Conservation (phyloP, 2,113 vertebrate species). For the Chlorodrepanis virens region DNA sequence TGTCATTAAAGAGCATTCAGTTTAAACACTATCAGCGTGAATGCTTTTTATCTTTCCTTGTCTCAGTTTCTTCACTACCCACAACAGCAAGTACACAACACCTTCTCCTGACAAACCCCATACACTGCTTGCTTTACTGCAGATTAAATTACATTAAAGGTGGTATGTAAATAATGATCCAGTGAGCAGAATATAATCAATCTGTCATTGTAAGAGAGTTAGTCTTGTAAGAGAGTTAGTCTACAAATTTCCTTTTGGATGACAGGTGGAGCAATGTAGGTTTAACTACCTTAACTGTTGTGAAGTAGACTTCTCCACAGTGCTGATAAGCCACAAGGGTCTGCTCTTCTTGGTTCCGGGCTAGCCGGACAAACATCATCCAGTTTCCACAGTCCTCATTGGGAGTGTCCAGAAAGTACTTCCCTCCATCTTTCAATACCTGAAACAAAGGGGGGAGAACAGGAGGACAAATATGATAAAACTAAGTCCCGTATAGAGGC, state of each 20-base stretch:
- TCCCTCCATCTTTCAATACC: conserved; percentile 64
- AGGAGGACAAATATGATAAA: not conserved
- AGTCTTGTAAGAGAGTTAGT: not conserved
- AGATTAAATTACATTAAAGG: not conserved
- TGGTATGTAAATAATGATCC: not conserved
- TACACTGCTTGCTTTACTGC: not conserved
- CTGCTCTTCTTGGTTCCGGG: conserved; percentile 67
- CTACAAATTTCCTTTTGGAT: not conserved
- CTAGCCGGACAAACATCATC: conserved; percentile 71
- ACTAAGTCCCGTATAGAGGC: not conserved
- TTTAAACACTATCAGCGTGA: not conserved
- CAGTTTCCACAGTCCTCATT: conserved; percentile 71
- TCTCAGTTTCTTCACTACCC: not conserved
- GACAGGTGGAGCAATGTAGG: not conserved
- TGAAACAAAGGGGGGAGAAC: not conserved
- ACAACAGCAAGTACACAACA: not conserved
- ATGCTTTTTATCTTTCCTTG: not conserved
- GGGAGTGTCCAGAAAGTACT: conserved; percentile 68
- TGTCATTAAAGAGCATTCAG: not conserved
- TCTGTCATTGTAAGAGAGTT: not conserved
- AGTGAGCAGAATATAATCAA: not conserved
- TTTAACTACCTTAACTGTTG: conserved; percentile 63
- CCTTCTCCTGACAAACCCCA: not conserved
- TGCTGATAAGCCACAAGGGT: conserved; percentile 70
- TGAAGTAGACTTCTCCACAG: conserved; percentile 68